Conservation (phyloP, 2,888 invertebrate genomes). For the Phytoseiulus persimilis region DNA sequence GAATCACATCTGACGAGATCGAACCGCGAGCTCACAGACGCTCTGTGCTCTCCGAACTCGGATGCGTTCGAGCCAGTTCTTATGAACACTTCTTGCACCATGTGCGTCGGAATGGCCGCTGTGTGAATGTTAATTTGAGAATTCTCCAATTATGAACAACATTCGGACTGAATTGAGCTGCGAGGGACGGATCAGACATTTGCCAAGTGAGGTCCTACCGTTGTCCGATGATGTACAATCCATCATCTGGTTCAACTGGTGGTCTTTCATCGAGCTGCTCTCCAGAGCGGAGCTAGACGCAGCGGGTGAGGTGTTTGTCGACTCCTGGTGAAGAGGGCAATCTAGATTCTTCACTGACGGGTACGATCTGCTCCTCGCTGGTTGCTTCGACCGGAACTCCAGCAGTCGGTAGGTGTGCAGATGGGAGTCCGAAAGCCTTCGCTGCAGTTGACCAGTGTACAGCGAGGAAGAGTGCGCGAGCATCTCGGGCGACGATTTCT, state of each 20-base stretch:
- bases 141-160: no score
- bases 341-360: background rate
- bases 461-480: background rate
- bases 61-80: constrained; percentile 12
- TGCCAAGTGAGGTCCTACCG: background rate
- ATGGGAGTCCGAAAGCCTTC: background rate
- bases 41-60: constrained; percentile 14
- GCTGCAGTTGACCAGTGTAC: background rate
- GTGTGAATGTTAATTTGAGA: background rate
- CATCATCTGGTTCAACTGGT: constrained; percentile 29
- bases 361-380: background rate
- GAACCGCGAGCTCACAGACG: constrained; percentile 31
- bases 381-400: background rate
- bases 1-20: constrained; percentile 25
- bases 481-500: background rate
- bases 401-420: background rate
- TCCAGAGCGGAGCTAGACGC: constrained; percentile 12
- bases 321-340: constrained; percentile 16
- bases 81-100: background rate
- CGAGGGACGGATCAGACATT: background rate
- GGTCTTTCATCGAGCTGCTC: constrained; percentile 30
- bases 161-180: no score
- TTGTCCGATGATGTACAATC: constrained; percentile 27
- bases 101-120: background rate
- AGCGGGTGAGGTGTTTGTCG: constrained; percentile 1